A percentile compares a stretch with the other conserved stretches of the same genome.
These are phyloP conservation scores for Aphis craccivora DNA, from an alignment of 1,140 invertebrate species.

Conservation along the genomic window DNA sequence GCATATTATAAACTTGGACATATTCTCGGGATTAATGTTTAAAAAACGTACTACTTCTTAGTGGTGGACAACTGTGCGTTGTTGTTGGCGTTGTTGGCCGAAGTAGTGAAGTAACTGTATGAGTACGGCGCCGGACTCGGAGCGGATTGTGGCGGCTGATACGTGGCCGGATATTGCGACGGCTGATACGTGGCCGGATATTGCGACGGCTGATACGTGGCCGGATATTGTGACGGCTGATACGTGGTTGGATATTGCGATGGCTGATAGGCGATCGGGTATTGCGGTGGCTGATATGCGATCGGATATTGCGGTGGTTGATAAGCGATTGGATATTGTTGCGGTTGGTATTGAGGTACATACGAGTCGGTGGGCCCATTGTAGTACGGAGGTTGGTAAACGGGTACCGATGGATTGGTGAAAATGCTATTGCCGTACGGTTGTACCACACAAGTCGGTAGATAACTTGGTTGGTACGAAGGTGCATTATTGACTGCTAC, in stretches of 20 bases:
- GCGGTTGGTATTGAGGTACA: background rate
- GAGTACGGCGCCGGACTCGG: background rate
- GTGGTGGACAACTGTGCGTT: background rate
- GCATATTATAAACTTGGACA: background rate
- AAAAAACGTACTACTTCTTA: background rate
- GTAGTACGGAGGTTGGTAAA: background rate
- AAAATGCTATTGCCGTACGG: background rate
- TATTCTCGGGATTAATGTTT: background rate
- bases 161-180: background rate
- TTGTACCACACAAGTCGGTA: constrained; percentile 34
- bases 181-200: background rate
- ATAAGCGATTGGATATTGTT: background rate
- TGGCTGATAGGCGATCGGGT: background rate
- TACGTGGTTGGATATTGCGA: background rate
- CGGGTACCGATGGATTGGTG: background rate
- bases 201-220: background rate
- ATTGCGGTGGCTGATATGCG: background rate
- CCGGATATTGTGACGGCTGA: background rate
- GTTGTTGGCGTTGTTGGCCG: background rate
- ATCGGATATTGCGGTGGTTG: background rate
- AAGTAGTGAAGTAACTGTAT: constrained; percentile 12
- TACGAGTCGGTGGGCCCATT: background rate
- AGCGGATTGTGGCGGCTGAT: background rate
- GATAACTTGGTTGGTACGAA: constrained; percentile 9
- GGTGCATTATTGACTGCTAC: background rate